Evolutionary conservation across 2,888 invertebrate species (phyloP), one percentile per base, ranked within the genome.

Genomic region (Cantharis nigra): DNA sequence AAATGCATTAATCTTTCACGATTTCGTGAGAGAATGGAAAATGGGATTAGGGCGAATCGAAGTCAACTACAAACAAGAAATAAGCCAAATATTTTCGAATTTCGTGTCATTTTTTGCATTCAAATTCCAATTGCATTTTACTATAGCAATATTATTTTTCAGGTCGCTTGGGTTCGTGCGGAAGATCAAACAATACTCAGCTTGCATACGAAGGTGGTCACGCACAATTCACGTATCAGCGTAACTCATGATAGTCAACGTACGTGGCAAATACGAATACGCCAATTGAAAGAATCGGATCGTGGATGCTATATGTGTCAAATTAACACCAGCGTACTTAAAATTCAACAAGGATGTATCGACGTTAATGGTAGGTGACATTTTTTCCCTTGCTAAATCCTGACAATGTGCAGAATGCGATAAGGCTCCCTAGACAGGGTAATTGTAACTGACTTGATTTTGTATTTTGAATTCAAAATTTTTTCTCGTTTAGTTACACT

Each of bases 301-400:
- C 92, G 94, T 69, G 97, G 95, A 78, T 97, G 96, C 87, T 97
- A 97, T 89, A 96, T 96, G 95, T 97, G 97, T 86, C 96, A 97
- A 91, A 96, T 97, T 85, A 97, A 97, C 89, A 96, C 96, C 1
- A 94, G 93, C 79, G 92, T 93, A 74, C 95, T 97, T 95, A 96
- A 94, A 89, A 95, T 95, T 87, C 95, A 96, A 89, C 91, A 95
- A 75, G 96, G 96, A 9, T 97, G 97, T 86, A 92, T 97, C 78
- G 96, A 96, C 87, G 96, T 97, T 18, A 94, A 95, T 86, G 96
- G 97, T 97, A 87, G 78, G 79, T 76, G n/a, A 67, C 20, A 49
- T 49, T 49, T 49, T 49, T 49, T 49, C n/a, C n/a, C 49, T 49
- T 49, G 49, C n/a, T 49, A 49, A 49, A 49, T 49, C 49, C 49